phyloP scores from a whole-genome alignment of 2,888 invertebrate genomes.

The Cryptus viduatorius region DNA sequence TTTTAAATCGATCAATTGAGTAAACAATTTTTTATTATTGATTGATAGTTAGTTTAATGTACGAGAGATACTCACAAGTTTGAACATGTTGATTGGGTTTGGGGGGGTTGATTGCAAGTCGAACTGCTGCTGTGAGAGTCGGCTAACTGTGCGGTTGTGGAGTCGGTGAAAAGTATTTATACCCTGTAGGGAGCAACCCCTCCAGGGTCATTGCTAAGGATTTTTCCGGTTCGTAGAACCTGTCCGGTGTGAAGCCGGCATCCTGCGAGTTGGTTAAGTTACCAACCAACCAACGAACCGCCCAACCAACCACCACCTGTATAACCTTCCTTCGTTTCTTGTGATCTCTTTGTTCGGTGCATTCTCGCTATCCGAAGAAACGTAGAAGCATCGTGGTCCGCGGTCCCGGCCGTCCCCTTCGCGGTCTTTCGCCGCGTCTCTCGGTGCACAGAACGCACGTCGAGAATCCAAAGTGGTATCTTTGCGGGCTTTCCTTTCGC shows the following conservation, averaged over 20 bases:
- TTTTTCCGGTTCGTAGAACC: slow-evolving; percentile 68
- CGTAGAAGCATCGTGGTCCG: slow-evolving; percentile 4
- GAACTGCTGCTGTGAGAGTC: slow-evolving; percentile 67
- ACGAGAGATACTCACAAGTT: slow-evolving; percentile 84
- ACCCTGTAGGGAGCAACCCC: slow-evolving; percentile 70
- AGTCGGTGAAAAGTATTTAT: slow-evolving; percentile 72
- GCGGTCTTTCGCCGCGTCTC: neutral
- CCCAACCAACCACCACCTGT: slow-evolving; percentile 30
- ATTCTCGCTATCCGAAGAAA: neutral
- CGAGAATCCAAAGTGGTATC: neutral
- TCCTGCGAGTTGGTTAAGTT: slow-evolving; percentile 43
- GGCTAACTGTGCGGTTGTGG: slow-evolving; percentile 68
- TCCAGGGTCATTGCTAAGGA: slow-evolving; percentile 71
- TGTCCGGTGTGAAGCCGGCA: slow-evolving; percentile 59
- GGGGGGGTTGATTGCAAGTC: slow-evolving; percentile 63
- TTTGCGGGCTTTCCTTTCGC: neutral
- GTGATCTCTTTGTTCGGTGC: neutral
- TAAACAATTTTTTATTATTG: neutral
- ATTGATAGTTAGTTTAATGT: neutral
- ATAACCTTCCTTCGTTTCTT: slow-evolving; percentile 15
- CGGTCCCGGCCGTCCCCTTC: slow-evolving; percentile 38
- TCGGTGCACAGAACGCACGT: slow-evolving; percentile 2
- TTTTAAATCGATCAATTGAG: neutral
- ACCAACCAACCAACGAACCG: neutral
- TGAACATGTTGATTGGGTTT: slow-evolving; percentile 84